Conservation (phyloP, 2,113 vertebrate species). For the Neofelis nebulosa region DNA sequence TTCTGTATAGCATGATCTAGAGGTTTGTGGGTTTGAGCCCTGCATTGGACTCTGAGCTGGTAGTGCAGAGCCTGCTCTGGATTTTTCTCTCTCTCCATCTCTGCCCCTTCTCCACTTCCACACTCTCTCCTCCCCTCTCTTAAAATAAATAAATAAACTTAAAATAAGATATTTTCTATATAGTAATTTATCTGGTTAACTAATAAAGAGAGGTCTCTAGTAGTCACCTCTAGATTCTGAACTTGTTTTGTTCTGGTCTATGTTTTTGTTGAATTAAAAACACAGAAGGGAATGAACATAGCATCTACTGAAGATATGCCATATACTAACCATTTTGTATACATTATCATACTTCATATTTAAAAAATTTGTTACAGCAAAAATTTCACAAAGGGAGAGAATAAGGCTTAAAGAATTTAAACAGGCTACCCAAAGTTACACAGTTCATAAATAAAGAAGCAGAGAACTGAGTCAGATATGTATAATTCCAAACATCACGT, state of each 20-base stretch:
- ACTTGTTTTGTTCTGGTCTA: not conserved
- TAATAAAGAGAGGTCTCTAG: not conserved
- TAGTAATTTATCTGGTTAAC: not conserved
- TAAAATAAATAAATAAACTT: no score
- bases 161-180: not conserved
- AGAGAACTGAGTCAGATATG: not conserved
- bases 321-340: not conserved
- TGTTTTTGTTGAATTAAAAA: slow-evolving; percentile 19
- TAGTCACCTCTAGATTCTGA: not conserved
- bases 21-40: no score
- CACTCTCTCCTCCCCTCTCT: no score
- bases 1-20: not conserved
- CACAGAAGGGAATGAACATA: not conserved
- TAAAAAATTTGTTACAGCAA: not conserved
- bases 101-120: no score
- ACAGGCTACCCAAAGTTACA: not conserved
- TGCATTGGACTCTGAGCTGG: no score
- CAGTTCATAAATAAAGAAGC: not conserved
- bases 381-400: not conserved
- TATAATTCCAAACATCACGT: not conserved
- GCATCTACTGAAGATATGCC: not conserved
- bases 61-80: no score
- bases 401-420: not conserved
- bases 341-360: not conserved
- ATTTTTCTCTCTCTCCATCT: no score